Conservation (phyloP, 2,113 vertebrate species). For the Misgurnus anguillicaudatus region DNA sequence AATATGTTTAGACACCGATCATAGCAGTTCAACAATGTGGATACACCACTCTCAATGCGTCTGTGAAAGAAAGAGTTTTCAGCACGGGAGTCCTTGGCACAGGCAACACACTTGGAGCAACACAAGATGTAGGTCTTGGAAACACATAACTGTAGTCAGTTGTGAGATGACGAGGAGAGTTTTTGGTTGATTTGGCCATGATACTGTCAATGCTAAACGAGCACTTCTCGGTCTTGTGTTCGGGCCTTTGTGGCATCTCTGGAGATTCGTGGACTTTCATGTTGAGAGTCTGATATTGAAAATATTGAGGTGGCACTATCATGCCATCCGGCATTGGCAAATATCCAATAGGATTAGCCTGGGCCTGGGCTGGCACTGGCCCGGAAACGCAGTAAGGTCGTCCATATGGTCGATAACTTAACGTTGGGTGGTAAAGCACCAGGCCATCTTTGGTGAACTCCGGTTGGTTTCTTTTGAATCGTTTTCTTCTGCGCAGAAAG, state of each 20-base stretch:
- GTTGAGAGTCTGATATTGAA: conserved; percentile 54
- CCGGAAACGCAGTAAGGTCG: conserved; percentile 67
- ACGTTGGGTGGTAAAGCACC: conserved; percentile 67
- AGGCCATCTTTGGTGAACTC: conserved; percentile 69
- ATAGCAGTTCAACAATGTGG: conserved; percentile 62
- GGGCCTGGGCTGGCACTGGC: conserved; percentile 62
- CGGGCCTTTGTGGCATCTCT: conserved; percentile 53
- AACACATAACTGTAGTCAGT: conserved; percentile 59
- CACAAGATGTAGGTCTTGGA: conserved; percentile 56
- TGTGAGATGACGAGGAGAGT: conserved; percentile 36
- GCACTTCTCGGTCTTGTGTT: conserved; percentile 61
- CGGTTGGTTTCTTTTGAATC: conserved; percentile 83
- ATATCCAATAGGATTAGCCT: conserved; percentile 63
- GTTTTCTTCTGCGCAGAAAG: conserved; percentile 86
- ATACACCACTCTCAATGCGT: conserved; percentile 60
- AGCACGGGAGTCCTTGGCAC: conserved; percentile 62
- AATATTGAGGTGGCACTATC: conserved; percentile 60
- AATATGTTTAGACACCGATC: not conserved
- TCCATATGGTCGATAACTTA: conserved; percentile 69
- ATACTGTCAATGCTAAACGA: conserved; percentile 84
- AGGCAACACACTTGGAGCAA: conserved; percentile 68
- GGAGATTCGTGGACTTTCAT: conserved; percentile 54
- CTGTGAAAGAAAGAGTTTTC: conserved; percentile 54
- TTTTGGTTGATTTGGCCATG: conserved; percentile 68
- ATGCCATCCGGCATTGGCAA: conserved; percentile 66